These are phyloP conservation scores for Drosophila neocordata DNA, from an alignment of 1,140 invertebrate species.

Conservation along the genomic window DNA sequence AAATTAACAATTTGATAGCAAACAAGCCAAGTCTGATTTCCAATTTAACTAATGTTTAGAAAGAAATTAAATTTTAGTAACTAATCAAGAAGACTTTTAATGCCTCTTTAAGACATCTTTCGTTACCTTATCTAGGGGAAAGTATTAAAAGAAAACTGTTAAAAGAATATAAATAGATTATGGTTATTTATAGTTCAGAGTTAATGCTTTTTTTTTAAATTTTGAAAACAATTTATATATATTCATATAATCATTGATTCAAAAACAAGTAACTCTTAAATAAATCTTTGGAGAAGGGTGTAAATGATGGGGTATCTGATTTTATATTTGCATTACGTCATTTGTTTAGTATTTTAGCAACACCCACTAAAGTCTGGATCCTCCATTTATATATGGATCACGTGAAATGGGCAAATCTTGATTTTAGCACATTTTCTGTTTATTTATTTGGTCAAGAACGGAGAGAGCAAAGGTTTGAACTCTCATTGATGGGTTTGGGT, in stretches of 20 bases:
- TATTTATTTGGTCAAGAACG: slow-evolving; percentile 11
- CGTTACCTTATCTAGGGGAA: neutral
- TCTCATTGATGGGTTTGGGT: neutral
- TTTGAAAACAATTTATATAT: too few relatives aligned
- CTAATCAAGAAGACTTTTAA: slow-evolving; percentile 22
- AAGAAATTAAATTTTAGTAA: slow-evolving; percentile 33
- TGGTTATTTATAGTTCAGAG: too few relatives aligned
- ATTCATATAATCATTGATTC: too few relatives aligned
- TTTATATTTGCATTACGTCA: neutral
- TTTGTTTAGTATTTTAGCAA: slow-evolving; percentile 9
- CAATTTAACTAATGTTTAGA: slow-evolving; percentile 18
- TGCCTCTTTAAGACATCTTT: neutral
- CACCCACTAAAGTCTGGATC: slow-evolving; percentile 2
- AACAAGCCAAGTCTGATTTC: slow-evolving; percentile 25
- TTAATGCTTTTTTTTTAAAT: too few relatives aligned
- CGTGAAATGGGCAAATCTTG: slow-evolving; percentile 9
- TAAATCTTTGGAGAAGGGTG: neutral
- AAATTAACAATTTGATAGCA: slow-evolving; percentile 24
- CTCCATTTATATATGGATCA: slow-evolving; percentile 10
- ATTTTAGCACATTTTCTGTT: slow-evolving; percentile 67
- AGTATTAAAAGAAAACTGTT: neutral
- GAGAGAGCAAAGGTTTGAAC: neutral
- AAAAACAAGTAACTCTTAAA: too few relatives aligned
- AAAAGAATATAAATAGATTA: too few relatives aligned
- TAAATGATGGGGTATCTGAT: neutral